A percentile compares a stretch with the other conserved stretches of the same genome.
These are phyloP conservation scores for Apostichopus californicus DNA, from an alignment of 35 echinoderm and acorn worm genomes.

Conservation along the genomic window DNA sequence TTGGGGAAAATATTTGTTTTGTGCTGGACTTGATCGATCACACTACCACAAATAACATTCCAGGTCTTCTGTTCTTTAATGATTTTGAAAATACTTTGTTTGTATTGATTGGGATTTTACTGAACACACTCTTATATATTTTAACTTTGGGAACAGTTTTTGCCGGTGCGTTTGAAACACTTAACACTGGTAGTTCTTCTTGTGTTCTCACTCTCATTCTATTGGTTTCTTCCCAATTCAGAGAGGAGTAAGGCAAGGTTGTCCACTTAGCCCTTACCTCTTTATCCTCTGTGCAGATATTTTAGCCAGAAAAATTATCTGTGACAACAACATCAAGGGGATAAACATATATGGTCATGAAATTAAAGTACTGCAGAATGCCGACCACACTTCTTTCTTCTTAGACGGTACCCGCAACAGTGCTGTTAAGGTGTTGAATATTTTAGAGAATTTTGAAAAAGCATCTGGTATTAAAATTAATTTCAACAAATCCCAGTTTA, in stretches of 20 bases:
- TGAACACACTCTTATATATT: background rate
- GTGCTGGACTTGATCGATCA: background rate
- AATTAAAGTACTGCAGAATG: constrained; percentile 22
- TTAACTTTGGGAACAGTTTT: background rate
- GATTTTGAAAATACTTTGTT: background rate
- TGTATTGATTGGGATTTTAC: background rate
- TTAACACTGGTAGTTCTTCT: background rate
- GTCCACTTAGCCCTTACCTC: constrained; percentile 23
- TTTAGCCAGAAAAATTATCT: background rate
- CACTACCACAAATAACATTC: background rate
- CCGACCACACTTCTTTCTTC: constrained; percentile 32
- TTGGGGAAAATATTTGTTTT: background rate
- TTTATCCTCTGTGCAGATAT: constrained; percentile 6
- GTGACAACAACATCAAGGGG: background rate
- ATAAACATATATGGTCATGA: background rate
- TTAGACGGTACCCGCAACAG: background rate
- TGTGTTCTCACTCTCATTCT: constrained; percentile 23
- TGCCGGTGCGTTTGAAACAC: background rate
- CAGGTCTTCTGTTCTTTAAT: background rate
- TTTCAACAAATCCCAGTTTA: background rate
- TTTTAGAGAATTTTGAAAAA: background rate
- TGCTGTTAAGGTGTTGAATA: background rate
- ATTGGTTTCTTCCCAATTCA: constrained; percentile 13
- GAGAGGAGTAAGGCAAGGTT: constrained; percentile 11
- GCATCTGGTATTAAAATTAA: constrained; percentile 28